Conservation (phyloP, 2,888 invertebrate species). For the Epinotia bilunana region DNA sequence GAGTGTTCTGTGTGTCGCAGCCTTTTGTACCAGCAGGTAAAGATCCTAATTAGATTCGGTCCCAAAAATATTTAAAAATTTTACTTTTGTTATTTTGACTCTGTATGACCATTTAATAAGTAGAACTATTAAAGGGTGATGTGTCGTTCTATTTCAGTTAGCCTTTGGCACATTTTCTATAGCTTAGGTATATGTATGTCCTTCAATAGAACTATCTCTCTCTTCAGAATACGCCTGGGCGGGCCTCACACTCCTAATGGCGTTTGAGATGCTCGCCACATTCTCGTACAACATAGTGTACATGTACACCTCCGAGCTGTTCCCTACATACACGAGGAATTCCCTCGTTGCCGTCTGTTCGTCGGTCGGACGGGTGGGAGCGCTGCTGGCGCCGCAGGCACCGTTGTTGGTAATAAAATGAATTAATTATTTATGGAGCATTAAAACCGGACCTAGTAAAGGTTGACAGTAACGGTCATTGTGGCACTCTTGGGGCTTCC, state of each 20-base stretch:
- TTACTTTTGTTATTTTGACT: no score
- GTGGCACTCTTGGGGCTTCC: no score
- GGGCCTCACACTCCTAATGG: constrained; percentile 79
- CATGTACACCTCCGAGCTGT: constrained; percentile 89
- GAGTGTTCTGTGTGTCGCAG: constrained; percentile 72
- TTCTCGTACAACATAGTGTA: constrained; percentile 88
- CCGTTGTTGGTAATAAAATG: constrained; percentile 84
- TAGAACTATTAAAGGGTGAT: no score
- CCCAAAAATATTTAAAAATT: no score
- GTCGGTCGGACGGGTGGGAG: constrained; percentile 88
- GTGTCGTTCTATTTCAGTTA: no score
- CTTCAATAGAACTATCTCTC: no score
- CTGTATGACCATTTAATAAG: no score
- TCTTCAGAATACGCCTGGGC: constrained; percentile 71
- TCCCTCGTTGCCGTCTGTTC: constrained; percentile 88
- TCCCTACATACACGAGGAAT: constrained; percentile 89
- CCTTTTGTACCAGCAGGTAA: constrained; percentile 62
- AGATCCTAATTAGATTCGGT: no score
- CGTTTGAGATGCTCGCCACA: constrained; percentile 87
- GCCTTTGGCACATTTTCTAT: no score
- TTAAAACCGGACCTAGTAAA: no score
- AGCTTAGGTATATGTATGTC: no score
- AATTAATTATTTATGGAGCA: background rate
- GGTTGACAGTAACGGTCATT: no score
- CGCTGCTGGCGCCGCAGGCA: constrained; percentile 89